These are phyloP conservation scores for Caenorhabditis sp. DNA, from an alignment of 2,888 invertebrate species.

Conservation along the genomic window DNA sequence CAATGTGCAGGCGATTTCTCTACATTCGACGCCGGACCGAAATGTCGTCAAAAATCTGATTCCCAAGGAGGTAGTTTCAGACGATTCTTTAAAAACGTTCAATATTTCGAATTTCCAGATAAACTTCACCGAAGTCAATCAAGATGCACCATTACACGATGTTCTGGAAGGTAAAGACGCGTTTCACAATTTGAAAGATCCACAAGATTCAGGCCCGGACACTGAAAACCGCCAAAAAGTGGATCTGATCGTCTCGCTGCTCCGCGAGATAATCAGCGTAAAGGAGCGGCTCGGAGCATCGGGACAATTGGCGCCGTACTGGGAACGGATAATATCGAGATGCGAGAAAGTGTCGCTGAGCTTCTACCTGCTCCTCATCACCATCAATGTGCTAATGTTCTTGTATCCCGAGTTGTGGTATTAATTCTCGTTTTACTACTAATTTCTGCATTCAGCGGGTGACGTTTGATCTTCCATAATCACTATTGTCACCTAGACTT, in stretches of 20 bases:
- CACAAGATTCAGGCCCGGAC: slow-evolving; percentile 11
- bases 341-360: slow-evolving; percentile 72
- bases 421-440: slow-evolving; percentile 29
- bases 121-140: slow-evolving; percentile 75
- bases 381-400: slow-evolving; percentile 73
- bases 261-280: slow-evolving; percentile 60
- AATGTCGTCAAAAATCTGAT: slow-evolving; percentile 71
- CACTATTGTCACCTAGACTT: neutral
- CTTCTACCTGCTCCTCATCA: slow-evolving; percentile 73
- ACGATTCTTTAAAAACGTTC: slow-evolving; percentile 2
- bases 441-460: slow-evolving; percentile 2
- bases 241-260: slow-evolving; percentile 55
- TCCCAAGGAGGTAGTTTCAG: slow-evolving; percentile 70
- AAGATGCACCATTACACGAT: slow-evolving; percentile 68
- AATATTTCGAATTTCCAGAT: no score
- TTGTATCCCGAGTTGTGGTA: slow-evolving; percentile 77
- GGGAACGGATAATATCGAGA: slow-evolving; percentile 75
- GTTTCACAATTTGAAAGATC: no score
- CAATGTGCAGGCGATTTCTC: slow-evolving; percentile 67
- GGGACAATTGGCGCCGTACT: slow-evolving; percentile 66
- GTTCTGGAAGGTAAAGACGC: slow-evolving; percentile 62
- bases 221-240: slow-evolving; percentile 58
- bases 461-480: slow-evolving; percentile 1
- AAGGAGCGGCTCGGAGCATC: slow-evolving; percentile 51
- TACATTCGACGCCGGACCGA: slow-evolving; percentile 72